These are phyloP conservation scores for Aplodontia rufa DNA, from an alignment of 2,113 vertebrate genomes.

Conservation along the genomic window DNA sequence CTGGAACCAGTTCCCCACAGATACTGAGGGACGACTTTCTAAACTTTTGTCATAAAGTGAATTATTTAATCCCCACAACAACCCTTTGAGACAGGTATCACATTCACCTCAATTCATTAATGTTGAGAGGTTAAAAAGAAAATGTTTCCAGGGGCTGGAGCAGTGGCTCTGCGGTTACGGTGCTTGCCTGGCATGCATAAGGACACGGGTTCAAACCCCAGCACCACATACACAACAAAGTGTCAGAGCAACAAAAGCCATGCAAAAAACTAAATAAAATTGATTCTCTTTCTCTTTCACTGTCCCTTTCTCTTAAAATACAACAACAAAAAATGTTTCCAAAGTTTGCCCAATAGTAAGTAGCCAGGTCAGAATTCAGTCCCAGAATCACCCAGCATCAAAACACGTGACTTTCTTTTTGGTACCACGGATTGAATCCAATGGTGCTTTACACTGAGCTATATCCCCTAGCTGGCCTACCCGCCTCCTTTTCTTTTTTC, in stretches of 20 bases:
- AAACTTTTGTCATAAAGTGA: not conserved
- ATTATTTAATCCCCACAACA: not conserved
- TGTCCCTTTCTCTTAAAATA: no score
- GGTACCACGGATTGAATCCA: no score
- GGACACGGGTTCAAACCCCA: not conserved
- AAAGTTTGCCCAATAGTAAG: not conserved
- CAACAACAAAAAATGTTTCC: not conserved
- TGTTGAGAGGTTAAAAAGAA: constrained; percentile 11
- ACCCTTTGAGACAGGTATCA: not conserved
- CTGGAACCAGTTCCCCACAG: no score
- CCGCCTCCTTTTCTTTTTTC: no score
- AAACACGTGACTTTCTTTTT: no score
- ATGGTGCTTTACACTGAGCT: no score
- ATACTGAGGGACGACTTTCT: not conserved
- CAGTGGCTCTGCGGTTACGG: not conserved
- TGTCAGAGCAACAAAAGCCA: no score
- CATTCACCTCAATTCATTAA: not conserved
- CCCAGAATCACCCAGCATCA: not conserved
- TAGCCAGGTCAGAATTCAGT: constrained; percentile 2
- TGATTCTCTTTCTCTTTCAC: no score
- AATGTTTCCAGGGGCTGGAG: not conserved
- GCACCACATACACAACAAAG: not conserved
- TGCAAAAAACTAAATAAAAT: no score
- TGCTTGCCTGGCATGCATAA: not conserved
- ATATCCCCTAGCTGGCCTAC: no score